Evolutionary conservation across 2,888 invertebrate genomes (phyloP), one percentile per base, ranked within the genome.

Genomic region (Iphiclides podalirius): DNA sequence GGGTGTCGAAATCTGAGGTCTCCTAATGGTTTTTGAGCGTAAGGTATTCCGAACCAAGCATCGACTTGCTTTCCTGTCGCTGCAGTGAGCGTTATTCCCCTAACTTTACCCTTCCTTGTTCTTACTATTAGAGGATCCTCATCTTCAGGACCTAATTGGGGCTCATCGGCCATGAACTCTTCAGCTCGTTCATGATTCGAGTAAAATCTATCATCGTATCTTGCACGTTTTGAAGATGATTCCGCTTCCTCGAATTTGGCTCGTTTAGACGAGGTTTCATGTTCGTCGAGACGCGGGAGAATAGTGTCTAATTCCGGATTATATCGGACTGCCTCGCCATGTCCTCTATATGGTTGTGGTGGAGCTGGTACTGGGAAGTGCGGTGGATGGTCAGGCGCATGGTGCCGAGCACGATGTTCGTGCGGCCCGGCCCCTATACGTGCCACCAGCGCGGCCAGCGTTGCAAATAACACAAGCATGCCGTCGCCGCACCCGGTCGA

Each of bases 1-100:
- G 97, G 97, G 76, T 97, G 96, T 55, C 96, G 92, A 83, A 97
- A 97, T 64, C 97, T 91, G 55, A 95, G 86, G 60, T 92, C 90
- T 49, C 95, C 94, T 38, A 94, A 55, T 2, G 94, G 94, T 79
- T 94, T 94, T 77, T 95, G 93, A 60, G 94, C 95, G 73, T 95
- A 95, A 2, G 95, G 95, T 55, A 95, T 94, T 28, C 95, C 94
- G 66, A 94, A 90, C 94, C 95, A 96, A 3, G 94, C 94, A 74
- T 96, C 95, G 53, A 96, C 93, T 75, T 93, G 91, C 79, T 96
- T 93, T 49, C 94, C 93, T 52, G 95, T 93, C 56, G 93, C 91
- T 11, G 95, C 92, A 17, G 91, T 92, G 59, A 94, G 82, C 38
- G 95, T 94, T 54, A 91, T 89, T n/a, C 96, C 96, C 64, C 92